Evolutionary conservation across 2,113 vertebrate species (phyloP), one percentile per base, ranked within the genome.

Genomic region (Pterocles orientalis): DNA sequence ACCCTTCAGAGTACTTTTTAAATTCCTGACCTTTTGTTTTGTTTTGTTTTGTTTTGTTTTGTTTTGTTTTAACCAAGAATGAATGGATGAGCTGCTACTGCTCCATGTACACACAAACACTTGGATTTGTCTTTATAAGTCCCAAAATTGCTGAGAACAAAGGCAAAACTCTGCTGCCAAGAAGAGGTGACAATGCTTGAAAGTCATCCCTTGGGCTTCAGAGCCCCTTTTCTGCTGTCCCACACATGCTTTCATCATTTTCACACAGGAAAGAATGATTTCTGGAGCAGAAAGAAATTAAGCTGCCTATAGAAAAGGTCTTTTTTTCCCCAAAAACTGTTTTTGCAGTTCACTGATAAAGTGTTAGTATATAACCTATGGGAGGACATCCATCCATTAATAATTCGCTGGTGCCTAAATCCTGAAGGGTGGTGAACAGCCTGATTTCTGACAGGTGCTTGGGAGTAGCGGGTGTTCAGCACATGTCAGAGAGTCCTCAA

Each of bases 391-490:
- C 0, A 0, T 68, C 41, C 16, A 18, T 68, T 60, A 51, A 12
- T 48, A 71, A 58, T 53, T 87, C 71, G 11, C 23, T 75, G 9
- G 16, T 78, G 23, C 31, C 48, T 19, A 43, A 77, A 64, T 79
- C 57, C 56, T 6, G 2, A 64, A 64, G 71, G 21, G 10, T 10
- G 3, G 9, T 17, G 48, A 75, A 31, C 18, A 58, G 47, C 34
- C 13, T 19, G 20, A 34, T 64, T 90, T 76, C 61, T 88, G 51
- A 33, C 41, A 66, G 47, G 11, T 53, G 21, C 9, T 53, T 79
- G 39, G 18, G 21, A 82, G 53, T 23, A 71, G 13, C 0, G 0
- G 50, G 10, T 86, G 26, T 20, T 88, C 10, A 31, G 7, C 5
- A 2, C 20, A 25, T 82, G 50, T 82, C 79, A 86, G 26, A 77